Evolutionary conservation across 2,888 invertebrate species (phyloP).

Genomic region (Coronaproctus castanopsis): DNA sequence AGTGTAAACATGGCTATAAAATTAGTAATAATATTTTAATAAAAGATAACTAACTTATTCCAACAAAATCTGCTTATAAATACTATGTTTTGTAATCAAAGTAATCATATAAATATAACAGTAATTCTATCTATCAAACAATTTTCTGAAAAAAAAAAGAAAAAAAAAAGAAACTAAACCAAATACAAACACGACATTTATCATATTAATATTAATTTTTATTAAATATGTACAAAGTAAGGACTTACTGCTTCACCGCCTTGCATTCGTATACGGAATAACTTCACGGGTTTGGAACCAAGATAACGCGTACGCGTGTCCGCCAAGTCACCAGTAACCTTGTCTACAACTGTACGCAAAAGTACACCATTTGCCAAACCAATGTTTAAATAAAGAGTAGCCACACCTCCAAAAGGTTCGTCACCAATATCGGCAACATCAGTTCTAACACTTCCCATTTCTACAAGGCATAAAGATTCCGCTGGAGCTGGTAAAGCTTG

Average conservation of each 20-base stretch:
- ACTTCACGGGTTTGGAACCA: conserved; percentile 84
- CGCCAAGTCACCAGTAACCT: conserved; percentile 85
- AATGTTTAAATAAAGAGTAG: conserved; percentile 78
- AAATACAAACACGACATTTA: neutral
- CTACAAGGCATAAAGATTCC: conserved; percentile 90
- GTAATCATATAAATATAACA: too few relatives aligned
- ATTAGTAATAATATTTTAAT: too few relatives aligned
- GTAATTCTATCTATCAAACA: too few relatives aligned
- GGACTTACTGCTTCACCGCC: conserved; percentile 74
- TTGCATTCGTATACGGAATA: conserved; percentile 90
- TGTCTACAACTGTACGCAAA: conserved; percentile 79
- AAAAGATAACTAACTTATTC: too few relatives aligned
- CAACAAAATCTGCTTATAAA: too few relatives aligned
- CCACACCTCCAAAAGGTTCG: conserved; percentile 33
- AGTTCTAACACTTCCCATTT: conserved; percentile 57
- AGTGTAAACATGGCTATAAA: too few relatives aligned
- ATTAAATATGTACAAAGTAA: too few relatives aligned
- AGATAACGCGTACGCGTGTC: conserved; percentile 94
- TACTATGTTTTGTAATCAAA: too few relatives aligned
- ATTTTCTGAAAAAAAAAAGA: neutral
- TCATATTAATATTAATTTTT: too few relatives aligned
- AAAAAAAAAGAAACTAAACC: too few relatives aligned
- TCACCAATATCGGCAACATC: conserved; percentile 30
- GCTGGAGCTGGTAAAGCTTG: conserved; percentile 90
- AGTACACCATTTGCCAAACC: conserved; percentile 92